Evolutionary conservation across 2,113 vertebrate genomes (phyloP).

Genomic region (Tichodroma muraria): DNA sequence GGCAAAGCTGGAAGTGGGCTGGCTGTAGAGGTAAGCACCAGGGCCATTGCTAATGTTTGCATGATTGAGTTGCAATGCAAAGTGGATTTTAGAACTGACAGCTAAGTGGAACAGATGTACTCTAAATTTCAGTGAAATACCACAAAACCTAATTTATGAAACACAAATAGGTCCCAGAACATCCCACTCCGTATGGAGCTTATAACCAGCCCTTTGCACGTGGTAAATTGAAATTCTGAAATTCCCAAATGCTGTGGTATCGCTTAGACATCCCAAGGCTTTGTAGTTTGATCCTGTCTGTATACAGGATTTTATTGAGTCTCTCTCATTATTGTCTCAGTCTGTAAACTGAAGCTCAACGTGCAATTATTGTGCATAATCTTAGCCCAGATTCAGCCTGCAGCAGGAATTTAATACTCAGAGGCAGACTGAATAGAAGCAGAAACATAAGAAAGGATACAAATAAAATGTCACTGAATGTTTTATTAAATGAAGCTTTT

Average conservation of each 20-base stretch:
- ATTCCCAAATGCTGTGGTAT: background rate
- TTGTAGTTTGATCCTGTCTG: background rate
- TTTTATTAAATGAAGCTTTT: slow-evolving; percentile 46
- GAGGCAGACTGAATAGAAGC: slow-evolving; percentile 50
- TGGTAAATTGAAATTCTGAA: background rate
- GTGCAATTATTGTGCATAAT: slow-evolving; percentile 43
- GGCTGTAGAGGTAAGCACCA: background rate
- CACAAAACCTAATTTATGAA: background rate
- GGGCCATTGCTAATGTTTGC: background rate
- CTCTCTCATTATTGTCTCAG: slow-evolving; percentile 62
- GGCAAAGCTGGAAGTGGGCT: background rate
- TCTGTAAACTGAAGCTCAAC: slow-evolving; percentile 59
- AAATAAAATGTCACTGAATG: slow-evolving; percentile 50
- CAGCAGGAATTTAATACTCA: slow-evolving; percentile 55
- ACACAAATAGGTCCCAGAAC: background rate
- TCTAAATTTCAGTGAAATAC: background rate
- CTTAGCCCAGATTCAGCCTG: background rate
- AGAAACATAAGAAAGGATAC: slow-evolving; percentile 9
- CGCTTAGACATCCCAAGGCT: background rate
- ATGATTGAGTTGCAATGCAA: background rate
- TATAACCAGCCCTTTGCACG: background rate
- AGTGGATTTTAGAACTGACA: background rate
- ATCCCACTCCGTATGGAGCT: background rate
- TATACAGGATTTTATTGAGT: background rate
- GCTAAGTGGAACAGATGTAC: background rate